Evolutionary conservation across 2,113 vertebrate genomes (phyloP), one percentile per base, ranked within the genome.

Genomic region (Gadus chalcogrammus): DNA sequence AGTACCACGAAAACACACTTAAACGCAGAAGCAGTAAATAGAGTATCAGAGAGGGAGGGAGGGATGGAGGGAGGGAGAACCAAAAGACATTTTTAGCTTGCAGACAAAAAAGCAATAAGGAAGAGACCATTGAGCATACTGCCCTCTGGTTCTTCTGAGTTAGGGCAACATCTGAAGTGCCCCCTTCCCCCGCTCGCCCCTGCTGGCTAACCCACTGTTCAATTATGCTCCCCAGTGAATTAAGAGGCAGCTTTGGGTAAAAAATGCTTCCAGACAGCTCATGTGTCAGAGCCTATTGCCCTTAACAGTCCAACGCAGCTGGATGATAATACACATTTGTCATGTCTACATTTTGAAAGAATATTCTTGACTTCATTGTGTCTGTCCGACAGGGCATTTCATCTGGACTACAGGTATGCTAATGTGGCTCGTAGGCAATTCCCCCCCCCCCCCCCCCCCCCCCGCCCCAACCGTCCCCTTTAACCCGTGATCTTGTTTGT

Each of bases 91-190:
- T 16, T 17, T 58, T 66, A 28, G 62, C 64, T 18, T 70, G n/a
- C 73, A 58, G n/a, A 67, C 42, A 68, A 58, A 35, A 58, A 17
- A 67, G 24, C 65, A 58, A 35, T 27, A 22, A 48, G 42, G 42
- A 1, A 48, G 9, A 12, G 42, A 48, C 42, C 2, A 13, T 48
- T 48, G 42, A 48, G 42, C 42, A 48, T 12, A 48, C 9, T 48
- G 42, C 42, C 42, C 58, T 68, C 64, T 48, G 17, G 38, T 72
- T 75, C 65, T 66, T 68, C 20, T 18, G 18, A 70, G 68, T 48
- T 24, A 42, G n/a, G 48, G 20, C 31, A 69, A 75, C 76, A 83
- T 81, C 83, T 77, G 72, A 58, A 78, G 27, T 48, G 15, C 7
- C 42, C 42, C 12, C 3, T 58, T 55, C 22, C 63, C 42, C 63